Percentiles rank a stretch among this genome's conserved stretches.
Evolutionary conservation across 2,888 invertebrate genomes (phyloP).

Genomic region (Agrochola lychnidis): DNA sequence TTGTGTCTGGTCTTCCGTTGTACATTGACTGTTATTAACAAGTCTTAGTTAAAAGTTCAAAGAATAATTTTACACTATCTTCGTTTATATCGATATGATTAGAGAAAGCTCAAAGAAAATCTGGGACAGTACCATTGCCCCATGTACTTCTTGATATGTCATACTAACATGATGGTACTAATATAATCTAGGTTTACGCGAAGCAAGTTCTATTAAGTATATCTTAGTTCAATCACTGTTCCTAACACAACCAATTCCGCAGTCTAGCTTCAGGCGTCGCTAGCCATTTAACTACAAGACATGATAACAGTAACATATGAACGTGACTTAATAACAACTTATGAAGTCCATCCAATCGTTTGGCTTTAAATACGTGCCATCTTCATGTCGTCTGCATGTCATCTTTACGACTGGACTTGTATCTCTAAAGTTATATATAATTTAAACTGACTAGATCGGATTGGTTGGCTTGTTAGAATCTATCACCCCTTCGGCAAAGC

Average conservation of each 20-base stretch:
- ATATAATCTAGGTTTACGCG: background rate
- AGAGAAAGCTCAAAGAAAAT: background rate
- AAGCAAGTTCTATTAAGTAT: background rate
- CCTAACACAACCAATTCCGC: background rate
- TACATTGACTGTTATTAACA: conserved; percentile 4
- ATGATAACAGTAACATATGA: conserved; percentile 49
- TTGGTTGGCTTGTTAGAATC: conserved; percentile 13
- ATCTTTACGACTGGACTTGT: conserved; percentile 29
- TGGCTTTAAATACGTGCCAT: conserved; percentile 38
- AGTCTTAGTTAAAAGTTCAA: background rate
- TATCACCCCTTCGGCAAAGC: background rate
- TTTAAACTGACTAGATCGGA: conserved; percentile 13
- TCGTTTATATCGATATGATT: no score
- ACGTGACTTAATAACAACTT: conserved; percentile 52
- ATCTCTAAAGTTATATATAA: conserved; percentile 20
- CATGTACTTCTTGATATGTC: background rate
- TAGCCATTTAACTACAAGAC: conserved; percentile 24
- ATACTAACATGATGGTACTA: background rate
- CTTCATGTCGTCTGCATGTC: conserved; percentile 34
- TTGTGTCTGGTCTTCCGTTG: conserved; percentile 27
- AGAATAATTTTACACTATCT: background rate
- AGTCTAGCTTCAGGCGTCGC: conserved; percentile 3
- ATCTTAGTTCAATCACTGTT: conserved; percentile 14
- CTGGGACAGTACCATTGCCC: no score
- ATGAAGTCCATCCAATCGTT: conserved; percentile 32